A percentile compares a stretch with the other conserved stretches of the same genome.
phyloP scores from a whole-genome alignment of 1,140 invertebrate species.

The Littorina saxatilis region DNA sequence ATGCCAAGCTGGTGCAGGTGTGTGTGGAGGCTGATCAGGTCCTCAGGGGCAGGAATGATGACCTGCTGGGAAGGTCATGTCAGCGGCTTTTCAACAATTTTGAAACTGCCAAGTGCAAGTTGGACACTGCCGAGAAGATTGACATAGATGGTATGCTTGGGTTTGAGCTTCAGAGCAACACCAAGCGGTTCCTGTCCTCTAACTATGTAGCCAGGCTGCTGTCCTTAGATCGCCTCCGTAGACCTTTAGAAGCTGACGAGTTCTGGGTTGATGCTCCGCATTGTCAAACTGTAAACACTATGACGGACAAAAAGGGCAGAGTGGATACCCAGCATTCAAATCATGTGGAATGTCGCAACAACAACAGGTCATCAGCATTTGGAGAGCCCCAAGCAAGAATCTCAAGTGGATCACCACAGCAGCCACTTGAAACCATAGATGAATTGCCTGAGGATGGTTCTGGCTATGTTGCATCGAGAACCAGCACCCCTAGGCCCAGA shows the following conservation, averaged over 20 bases:
- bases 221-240: neutral
- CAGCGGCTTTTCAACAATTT: conserved; percentile 18
- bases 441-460: neutral
- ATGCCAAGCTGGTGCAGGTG: conserved; percentile 32
- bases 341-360: neutral
- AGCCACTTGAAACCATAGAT: neutral
- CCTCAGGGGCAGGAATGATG: conserved; percentile 35
- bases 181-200: neutral
- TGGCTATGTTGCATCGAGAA: neutral
- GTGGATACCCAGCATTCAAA: neutral
- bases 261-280: conserved; percentile 9
- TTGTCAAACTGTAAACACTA: too few relatives aligned
- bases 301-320: too few relatives aligned
- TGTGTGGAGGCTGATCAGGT: conserved; percentile 41
- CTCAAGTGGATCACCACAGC: neutral
- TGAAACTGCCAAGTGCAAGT: conserved; percentile 13
- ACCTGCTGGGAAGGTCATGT: conserved; percentile 1
- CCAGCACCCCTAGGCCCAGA: neutral
- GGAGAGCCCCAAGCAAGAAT: neutral
- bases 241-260: neutral
- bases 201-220: conserved; percentile 14
- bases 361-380: neutral
- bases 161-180: conserved; percentile 15
- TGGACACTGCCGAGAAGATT: conserved; percentile 3
- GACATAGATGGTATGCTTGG: neutral